A percentile compares a stretch with the other conserved stretches of the same genome.
Conservation (phyloP, 2,888 invertebrate genomes). For the Cephalotes varians region DNA sequence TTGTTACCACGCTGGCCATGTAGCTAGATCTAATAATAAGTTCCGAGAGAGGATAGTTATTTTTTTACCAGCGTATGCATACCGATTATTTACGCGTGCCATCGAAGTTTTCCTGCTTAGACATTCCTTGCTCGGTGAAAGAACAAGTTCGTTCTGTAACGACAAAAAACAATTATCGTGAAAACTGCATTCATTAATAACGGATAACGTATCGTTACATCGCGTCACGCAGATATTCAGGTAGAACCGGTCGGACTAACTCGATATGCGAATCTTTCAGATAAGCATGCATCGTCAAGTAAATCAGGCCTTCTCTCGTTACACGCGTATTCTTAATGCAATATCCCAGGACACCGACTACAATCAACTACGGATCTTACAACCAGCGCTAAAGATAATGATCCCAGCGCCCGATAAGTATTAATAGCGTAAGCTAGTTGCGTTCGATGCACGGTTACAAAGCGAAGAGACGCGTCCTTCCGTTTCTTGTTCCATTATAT, state of each 20-base stretch:
- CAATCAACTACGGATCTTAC: conserved; percentile 66
- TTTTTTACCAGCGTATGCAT: background rate
- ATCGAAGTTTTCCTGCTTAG: conserved; percentile 48
- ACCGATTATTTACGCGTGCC: conserved; percentile 60
- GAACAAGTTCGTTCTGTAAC: conserved; percentile 67
- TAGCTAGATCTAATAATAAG: conserved; percentile 31
- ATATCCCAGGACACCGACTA: conserved; percentile 63
- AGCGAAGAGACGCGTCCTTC: conserved; percentile 28
- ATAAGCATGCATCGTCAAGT: conserved; percentile 68
- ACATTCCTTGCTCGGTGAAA: conserved; percentile 44
- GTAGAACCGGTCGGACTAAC: conserved; percentile 71
- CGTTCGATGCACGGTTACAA: conserved; percentile 38
- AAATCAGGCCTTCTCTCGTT: conserved; percentile 67
- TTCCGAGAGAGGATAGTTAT: background rate
- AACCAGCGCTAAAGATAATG: conserved; percentile 61
- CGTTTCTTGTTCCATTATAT: conserved; percentile 53
- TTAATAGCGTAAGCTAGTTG: conserved; percentile 51
- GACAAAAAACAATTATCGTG: conserved; percentile 69
- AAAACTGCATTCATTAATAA: conserved; percentile 75
- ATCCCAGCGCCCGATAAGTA: conserved; percentile 51
- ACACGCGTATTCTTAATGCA: conserved; percentile 61
- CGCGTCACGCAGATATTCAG: conserved; percentile 67
- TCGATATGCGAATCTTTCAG: conserved; percentile 71
- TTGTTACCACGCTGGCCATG: conserved; percentile 29
- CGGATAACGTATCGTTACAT: conserved; percentile 72